Conservation (phyloP, 2,113 vertebrate species). For the Micronisus gabar region DNA sequence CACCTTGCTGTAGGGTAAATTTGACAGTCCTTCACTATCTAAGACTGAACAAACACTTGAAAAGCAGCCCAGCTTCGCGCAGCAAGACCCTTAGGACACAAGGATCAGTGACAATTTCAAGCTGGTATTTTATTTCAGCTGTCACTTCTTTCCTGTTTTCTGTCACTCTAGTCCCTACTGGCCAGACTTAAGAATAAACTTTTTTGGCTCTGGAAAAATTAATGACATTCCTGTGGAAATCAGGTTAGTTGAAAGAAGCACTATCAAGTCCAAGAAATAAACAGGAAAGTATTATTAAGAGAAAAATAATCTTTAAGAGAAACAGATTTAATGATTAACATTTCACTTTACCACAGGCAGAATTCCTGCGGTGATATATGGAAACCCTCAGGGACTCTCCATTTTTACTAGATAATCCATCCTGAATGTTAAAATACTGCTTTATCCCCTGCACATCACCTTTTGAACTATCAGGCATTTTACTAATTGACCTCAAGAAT, state of each 20-base stretch:
- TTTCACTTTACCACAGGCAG: not conserved
- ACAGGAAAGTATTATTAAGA: not conserved
- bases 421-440: not conserved
- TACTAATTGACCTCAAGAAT: not conserved
- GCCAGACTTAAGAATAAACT: not conserved
- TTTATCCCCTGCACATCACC: not conserved
- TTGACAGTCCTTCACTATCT: not conserved
- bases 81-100: not conserved
- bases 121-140: not conserved
- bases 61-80: not conserved
- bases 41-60: not conserved
- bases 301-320: conserved; percentile 1
- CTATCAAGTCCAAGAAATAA: not conserved
- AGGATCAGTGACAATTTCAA: not conserved
- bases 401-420: not conserved
- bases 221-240: not conserved
- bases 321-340: not conserved
- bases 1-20: not conserved
- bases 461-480: not conserved
- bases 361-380: not conserved
- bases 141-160: not conserved
- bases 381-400: not conserved
- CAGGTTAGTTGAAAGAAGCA: not conserved
- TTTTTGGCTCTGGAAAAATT: not conserved
- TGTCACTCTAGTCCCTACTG: not conserved